These are phyloP conservation scores for Paradoxurus hermaphroditus DNA, from an alignment of 2,113 vertebrate species.

Conservation along the genomic window DNA sequence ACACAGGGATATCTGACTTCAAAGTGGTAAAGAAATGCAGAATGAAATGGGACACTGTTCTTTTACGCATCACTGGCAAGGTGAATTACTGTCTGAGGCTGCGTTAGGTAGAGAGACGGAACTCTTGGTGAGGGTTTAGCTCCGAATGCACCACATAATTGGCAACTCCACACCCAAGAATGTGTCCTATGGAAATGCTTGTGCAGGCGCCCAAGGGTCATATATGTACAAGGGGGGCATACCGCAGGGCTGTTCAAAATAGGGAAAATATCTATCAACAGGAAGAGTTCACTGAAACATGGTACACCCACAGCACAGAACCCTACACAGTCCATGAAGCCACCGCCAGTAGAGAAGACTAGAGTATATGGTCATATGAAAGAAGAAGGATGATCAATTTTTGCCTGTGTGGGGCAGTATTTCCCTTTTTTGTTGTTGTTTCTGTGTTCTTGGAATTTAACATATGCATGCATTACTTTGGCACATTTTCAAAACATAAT, in stretches of 20 bases:
- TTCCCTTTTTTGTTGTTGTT: not conserved
- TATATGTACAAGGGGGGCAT: not conserved
- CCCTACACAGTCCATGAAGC: not conserved
- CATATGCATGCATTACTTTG: not conserved
- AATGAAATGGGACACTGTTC: not conserved
- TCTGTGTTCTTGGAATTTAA: not conserved
- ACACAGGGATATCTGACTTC: not conserved
- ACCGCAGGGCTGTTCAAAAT: not conserved
- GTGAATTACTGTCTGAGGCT: not conserved
- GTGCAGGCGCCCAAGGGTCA: not conserved
- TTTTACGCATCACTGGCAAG: not conserved
- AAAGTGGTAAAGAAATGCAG: not conserved
- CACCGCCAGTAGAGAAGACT: not conserved
- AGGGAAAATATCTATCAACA: not conserved
- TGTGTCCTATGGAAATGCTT: not conserved
- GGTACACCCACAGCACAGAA: not conserved
- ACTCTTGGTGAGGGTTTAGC: not conserved
- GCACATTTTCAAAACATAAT: not conserved
- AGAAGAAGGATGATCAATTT: not conserved
- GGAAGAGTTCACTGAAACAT: not conserved
- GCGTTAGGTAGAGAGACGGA: not conserved
- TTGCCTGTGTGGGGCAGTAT: not conserved
- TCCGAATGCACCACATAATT: not conserved
- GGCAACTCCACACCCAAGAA: not conserved
- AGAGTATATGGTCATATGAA: fast-evolving